A percentile compares a stretch with the other conserved stretches of the same genome.
phyloP scores from a whole-genome alignment of 35 echinoderm and acorn worm species.

The Anneissia japonica region DNA sequence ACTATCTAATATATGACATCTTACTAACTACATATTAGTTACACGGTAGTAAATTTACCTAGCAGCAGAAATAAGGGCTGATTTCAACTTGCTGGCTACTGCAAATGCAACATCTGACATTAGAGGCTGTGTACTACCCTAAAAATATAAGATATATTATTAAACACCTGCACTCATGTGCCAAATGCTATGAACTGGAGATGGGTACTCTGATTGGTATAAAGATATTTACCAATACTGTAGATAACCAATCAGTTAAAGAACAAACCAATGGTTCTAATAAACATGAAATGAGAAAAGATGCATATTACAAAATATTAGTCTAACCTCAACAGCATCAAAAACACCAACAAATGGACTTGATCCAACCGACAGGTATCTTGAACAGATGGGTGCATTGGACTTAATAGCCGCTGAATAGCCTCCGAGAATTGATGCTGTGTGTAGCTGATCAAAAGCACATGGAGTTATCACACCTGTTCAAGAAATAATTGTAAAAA shows the following conservation, averaged over 20 bases:
- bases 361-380: conserved; percentile 76
- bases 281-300: too few species aligned
- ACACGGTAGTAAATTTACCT: conserved; percentile 63
- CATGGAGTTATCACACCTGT: conserved; percentile 83
- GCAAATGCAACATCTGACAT: conserved; percentile 93
- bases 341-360: conserved; percentile 90
- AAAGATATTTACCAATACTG: too few species aligned
- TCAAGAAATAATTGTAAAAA: not conserved
- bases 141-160: conserved; percentile 8
- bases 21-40: too few species aligned
- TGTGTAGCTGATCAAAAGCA: conserved; percentile 96
- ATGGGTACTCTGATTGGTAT: too few species aligned
- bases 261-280: too few species aligned
- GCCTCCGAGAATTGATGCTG: conserved; percentile 70
- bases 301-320: not conserved
- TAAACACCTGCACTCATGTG: too few species aligned
- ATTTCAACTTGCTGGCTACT: conserved; percentile 89
- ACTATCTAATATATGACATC: too few species aligned
- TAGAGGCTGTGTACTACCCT: conserved; percentile 83
- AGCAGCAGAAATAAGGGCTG: conserved; percentile 88
- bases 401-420: conserved; percentile 71
- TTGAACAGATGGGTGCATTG: conserved; percentile 56
- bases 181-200: too few species aligned
- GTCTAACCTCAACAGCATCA: conserved; percentile 89
- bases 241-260: too few species aligned